Percentiles rank a stretch among this genome's conserved stretches.
Conservation (phyloP, 2,888 invertebrate species). For the Phyto melanocephala region DNA sequence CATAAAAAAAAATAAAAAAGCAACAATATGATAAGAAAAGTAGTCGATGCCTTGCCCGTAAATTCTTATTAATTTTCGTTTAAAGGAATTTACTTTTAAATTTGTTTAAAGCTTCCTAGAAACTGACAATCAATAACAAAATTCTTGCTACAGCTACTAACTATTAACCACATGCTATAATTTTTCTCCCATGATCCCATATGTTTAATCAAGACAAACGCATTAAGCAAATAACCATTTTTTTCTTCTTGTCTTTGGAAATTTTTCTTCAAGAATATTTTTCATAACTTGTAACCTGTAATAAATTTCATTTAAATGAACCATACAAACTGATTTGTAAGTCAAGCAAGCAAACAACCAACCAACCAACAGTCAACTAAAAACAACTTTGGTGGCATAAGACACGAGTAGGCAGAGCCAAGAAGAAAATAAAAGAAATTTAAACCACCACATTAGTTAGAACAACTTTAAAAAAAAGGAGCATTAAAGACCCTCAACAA, state of each 20-base stretch:
- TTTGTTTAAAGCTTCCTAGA: slow-evolving; percentile 15
- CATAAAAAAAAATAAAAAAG: no score
- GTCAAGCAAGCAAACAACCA: background rate
- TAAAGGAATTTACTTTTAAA: background rate
- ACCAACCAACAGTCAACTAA: background rate
- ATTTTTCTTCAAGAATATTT: slow-evolving; percentile 13
- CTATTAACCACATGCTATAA: background rate
- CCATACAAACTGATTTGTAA: slow-evolving; percentile 31
- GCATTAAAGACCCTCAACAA: background rate
- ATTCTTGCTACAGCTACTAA: slow-evolving; percentile 18
- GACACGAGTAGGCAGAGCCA: background rate
- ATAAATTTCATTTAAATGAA: slow-evolving; percentile 56
- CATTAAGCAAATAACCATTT: background rate
- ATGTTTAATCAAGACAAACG: slow-evolving; percentile 33
- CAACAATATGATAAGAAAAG: no score
- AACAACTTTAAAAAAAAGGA: slow-evolving; percentile 1
- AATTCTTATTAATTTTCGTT: no score
- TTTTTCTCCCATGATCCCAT: slow-evolving; percentile 1
- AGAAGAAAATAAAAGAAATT: background rate
- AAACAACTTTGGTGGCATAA: slow-evolving; percentile 39
- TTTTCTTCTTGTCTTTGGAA: background rate
- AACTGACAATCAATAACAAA: slow-evolving; percentile 48
- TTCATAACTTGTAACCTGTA: slow-evolving; percentile 48
- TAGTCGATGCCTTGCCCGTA: no score
- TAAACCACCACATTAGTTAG: background rate